Conservation (phyloP, 2,113 vertebrate genomes). For the human region DNA sequence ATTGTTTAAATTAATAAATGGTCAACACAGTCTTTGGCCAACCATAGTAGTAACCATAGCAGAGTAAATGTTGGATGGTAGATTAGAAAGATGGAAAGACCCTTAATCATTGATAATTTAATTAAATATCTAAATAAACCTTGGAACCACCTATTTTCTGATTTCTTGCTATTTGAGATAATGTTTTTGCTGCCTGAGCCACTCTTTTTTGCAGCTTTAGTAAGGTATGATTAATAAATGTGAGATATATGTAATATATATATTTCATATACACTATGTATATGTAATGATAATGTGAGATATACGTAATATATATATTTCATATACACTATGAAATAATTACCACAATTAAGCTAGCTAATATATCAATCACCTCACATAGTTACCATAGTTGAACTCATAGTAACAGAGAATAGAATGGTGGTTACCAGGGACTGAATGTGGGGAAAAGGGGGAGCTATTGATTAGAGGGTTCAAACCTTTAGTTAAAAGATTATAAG, state of each 20-base stretch:
- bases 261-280: neutral
- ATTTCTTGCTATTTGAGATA: neutral
- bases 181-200: neutral
- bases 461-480: neutral
- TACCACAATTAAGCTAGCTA: neutral
- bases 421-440: neutral
- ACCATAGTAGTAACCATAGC: neutral
- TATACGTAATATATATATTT: neutral
- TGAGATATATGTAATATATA: neutral
- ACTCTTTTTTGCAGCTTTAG: neutral
- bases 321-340: neutral
- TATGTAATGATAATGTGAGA: neutral
- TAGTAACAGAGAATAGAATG: neutral
- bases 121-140: neutral
- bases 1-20: neutral
- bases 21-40: neutral
- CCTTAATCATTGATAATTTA: neutral
- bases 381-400: neutral
- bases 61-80: neutral
- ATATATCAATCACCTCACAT: neutral
- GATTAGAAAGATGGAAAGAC: neutral
- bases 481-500: neutral
- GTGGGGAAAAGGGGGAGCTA: neutral
- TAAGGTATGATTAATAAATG: neutral
- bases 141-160: neutral